phyloP scores from a whole-genome alignment of 2,113 vertebrate species.

The Glareola pratincola region DNA sequence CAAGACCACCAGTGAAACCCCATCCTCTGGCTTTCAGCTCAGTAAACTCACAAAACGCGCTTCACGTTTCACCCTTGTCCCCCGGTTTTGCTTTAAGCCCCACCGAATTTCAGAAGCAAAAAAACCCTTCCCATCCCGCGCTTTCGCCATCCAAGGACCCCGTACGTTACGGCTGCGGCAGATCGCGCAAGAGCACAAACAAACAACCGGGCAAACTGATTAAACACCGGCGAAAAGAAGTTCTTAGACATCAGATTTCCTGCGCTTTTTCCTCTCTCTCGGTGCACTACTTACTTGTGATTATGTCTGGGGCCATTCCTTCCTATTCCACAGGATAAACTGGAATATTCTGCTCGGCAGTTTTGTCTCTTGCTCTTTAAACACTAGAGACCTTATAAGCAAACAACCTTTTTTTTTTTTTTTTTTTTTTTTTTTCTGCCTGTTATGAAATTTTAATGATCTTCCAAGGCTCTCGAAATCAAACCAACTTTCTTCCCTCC shows the following conservation, averaged over 20 bases:
- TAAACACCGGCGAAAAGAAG: background rate
- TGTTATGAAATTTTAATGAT: slow-evolving; percentile 15
- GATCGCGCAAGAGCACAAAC: background rate
- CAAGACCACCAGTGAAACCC: background rate
- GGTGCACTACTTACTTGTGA: slow-evolving; percentile 67
- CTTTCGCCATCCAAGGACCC: background rate
- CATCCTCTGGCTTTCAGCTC: background rate
- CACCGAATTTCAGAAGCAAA: background rate
- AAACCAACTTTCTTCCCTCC: slow-evolving; percentile 18
- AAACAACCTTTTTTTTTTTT: background rate
- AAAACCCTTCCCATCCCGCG: background rate
- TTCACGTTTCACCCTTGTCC: background rate
- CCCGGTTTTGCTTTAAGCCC: background rate
- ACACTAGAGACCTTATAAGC: slow-evolving; percentile 6
- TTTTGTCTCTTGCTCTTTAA: slow-evolving; percentile 48
- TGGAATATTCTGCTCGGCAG: slow-evolving; percentile 32
- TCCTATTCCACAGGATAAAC: slow-evolving; percentile 67
- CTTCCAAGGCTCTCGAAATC: background rate
- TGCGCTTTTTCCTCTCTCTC: slow-evolving; percentile 59
- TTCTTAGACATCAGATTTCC: slow-evolving; percentile 59
- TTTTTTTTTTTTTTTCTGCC: background rate
- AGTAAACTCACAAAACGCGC: background rate
- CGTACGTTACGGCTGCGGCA: fast-evolving
- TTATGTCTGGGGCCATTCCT: slow-evolving; percentile 74
- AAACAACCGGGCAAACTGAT: background rate